phyloP scores from a whole-genome alignment of 2,888 invertebrate species.

The Dicyrtoma fusca region DNA sequence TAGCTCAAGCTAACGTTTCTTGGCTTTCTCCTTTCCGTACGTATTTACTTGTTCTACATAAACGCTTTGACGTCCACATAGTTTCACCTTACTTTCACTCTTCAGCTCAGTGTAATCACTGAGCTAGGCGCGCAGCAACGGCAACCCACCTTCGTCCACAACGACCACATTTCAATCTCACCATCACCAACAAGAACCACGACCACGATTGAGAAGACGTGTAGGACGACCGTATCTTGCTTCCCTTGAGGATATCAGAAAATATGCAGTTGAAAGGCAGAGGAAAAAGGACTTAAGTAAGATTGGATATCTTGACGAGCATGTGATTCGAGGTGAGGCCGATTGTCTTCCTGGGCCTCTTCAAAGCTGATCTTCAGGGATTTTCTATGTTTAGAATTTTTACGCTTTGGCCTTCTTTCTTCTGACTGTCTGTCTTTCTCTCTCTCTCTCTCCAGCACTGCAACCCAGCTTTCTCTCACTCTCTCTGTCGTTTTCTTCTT shows the following conservation, averaged over 20 bases:
- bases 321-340: conserved; percentile 22
- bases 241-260: background rate
- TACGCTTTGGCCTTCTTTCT: background rate
- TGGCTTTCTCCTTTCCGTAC: background rate
- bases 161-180: too few species aligned
- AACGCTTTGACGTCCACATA: background rate
- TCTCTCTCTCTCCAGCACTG: conserved; percentile 1
- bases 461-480: background rate
- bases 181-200: too few species aligned
- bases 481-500: background rate
- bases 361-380: conserved; percentile 12
- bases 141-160: too few species aligned
- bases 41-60: background rate
- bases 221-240: too few species aligned
- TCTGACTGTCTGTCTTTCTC: background rate
- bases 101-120: too few species aligned
- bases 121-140: too few species aligned
- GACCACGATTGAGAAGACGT: too few species aligned
- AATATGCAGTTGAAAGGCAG: background rate
- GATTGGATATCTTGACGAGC: conserved; percentile 15
- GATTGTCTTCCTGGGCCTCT: background rate
- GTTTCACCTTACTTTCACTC: too few species aligned
- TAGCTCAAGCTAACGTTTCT: too few species aligned
- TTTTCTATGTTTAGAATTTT: conserved; percentile 21
- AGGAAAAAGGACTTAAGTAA: conserved; percentile 3